A percentile compares a stretch with the other conserved stretches of the same genome.
Evolutionary conservation across 2,888 invertebrate genomes (phyloP).

Genomic region (Melanotus villosus): DNA sequence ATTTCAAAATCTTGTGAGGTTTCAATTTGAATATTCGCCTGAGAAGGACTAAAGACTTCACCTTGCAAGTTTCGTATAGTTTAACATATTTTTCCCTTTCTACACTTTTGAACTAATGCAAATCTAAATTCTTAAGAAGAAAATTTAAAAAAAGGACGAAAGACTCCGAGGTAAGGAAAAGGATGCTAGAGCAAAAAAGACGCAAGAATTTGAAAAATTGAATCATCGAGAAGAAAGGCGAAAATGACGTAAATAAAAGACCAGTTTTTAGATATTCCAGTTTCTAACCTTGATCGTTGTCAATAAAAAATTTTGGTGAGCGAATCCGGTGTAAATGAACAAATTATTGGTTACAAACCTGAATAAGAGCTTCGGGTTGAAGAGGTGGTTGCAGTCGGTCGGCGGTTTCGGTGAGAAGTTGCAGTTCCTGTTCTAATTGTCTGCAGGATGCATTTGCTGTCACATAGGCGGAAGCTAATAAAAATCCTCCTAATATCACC

Average conservation of each 20-base stretch:
- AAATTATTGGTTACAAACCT: conserved; percentile 72
- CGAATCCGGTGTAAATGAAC: not conserved
- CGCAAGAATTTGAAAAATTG: not conserved
- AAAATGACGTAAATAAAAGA: conserved; percentile 8
- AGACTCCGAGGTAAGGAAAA: no score
- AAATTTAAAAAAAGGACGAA: no score
- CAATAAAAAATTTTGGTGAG: not conserved
- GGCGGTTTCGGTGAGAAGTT: conserved; percentile 77
- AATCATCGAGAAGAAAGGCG: conserved; percentile 8
- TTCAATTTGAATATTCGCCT: no score
- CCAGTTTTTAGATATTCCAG: not conserved
- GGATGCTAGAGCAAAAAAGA: not conserved
- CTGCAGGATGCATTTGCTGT: conserved; percentile 86
- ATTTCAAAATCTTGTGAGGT: no score
- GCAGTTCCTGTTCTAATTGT: conserved; percentile 82
- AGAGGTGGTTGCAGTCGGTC: conserved; percentile 62
- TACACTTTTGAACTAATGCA: no score
- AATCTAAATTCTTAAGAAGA: no score
- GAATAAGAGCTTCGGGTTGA: conserved; percentile 77
- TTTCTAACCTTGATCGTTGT: conserved; percentile 8
- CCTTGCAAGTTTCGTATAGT: no score
- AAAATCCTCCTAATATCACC: conserved; percentile 85
- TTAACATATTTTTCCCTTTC: no score
- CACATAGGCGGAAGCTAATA: conserved; percentile 87
- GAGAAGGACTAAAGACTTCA: no score